These are phyloP conservation scores for Drosophila seguyi DNA, from an alignment of 1,140 invertebrate genomes.

Conservation along the genomic window DNA sequence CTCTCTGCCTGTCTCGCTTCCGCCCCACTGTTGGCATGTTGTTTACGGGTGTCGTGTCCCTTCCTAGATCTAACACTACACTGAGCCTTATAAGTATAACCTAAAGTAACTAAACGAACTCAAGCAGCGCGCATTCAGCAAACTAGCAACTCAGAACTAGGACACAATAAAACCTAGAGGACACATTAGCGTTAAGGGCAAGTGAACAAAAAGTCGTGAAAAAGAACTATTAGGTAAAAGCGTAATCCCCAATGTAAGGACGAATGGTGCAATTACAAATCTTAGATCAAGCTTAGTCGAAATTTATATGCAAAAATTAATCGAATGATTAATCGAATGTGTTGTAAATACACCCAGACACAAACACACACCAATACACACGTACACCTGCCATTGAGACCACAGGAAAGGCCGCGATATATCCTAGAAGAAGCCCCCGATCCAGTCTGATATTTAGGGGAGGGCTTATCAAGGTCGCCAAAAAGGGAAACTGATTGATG, in stretches of 20 bases:
- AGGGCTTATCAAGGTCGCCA: constrained; percentile 33
- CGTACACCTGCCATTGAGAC: neutral
- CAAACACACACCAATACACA: neutral
- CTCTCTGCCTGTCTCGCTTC: constrained; percentile 30
- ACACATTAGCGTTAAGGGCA: constrained; percentile 12
- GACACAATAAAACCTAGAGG: constrained; percentile 13
- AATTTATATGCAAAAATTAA: constrained; percentile 65
- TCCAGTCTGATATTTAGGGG: constrained; percentile 43
- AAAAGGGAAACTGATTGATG: constrained; percentile 64
- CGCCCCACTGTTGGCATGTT: constrained; percentile 5
- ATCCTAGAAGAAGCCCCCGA: constrained; percentile 25
- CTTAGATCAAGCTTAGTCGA: constrained; percentile 69
- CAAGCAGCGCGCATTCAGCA: constrained; percentile 36
- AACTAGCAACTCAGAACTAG: constrained; percentile 43
- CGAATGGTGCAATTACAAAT: constrained; percentile 76
- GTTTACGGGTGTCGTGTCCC: constrained; percentile 13
- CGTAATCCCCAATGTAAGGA: constrained; percentile 16
- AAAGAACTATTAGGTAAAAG: constrained; percentile 46
- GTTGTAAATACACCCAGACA: constrained; percentile 25
- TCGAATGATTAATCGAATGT: constrained; percentile 15
- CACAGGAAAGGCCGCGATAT: constrained; percentile 1
- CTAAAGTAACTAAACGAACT: constrained; percentile 47
- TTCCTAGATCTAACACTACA: constrained; percentile 56
- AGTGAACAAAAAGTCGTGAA: constrained; percentile 26
- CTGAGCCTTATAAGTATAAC: constrained; percentile 76